Conservation (phyloP, 2,113 vertebrate genomes). For the Cyphomyrus discorhynchus region DNA sequence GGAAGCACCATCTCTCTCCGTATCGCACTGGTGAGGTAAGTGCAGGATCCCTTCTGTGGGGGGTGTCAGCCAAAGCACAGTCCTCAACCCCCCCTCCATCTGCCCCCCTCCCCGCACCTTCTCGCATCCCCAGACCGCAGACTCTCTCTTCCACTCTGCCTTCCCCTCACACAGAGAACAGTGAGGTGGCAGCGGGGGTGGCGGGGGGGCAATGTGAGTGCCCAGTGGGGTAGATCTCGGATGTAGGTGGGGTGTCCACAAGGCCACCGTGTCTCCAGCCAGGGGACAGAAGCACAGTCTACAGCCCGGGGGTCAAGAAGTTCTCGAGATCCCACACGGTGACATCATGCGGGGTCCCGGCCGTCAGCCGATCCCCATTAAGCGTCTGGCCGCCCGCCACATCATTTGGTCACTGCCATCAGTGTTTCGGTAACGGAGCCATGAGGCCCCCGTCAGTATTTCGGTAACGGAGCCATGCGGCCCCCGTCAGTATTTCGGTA, state of each 20-base stretch:
- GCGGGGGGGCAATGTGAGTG: neutral
- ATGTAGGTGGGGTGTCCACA: neutral
- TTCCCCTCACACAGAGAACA: neutral
- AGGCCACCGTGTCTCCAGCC: neutral
- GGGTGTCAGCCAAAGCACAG: no score
- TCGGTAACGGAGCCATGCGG: constrained; percentile 42
- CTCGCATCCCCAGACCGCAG: neutral
- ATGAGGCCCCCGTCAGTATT: constrained; percentile 26
- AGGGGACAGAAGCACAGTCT: neutral
- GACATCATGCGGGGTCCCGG: neutral
- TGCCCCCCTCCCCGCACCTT: neutral
- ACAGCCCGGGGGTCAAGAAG: neutral
- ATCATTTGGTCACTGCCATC: constrained; percentile 42
- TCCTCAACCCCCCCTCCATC: no score
- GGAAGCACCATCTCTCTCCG: no score
- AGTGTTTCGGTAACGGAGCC: constrained; percentile 21
- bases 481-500: constrained; percentile 26
- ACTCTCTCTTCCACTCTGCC: neutral
- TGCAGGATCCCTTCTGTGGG: no score
- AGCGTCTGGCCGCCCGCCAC: constrained; percentile 40
- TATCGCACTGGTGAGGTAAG: no score
- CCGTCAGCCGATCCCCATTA: constrained; percentile 23
- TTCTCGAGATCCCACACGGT: neutral
- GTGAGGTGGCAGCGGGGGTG: neutral
- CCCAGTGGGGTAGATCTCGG: neutral